phyloP scores from a whole-genome alignment of 2,888 invertebrate species.

The Amiota communis region DNA sequence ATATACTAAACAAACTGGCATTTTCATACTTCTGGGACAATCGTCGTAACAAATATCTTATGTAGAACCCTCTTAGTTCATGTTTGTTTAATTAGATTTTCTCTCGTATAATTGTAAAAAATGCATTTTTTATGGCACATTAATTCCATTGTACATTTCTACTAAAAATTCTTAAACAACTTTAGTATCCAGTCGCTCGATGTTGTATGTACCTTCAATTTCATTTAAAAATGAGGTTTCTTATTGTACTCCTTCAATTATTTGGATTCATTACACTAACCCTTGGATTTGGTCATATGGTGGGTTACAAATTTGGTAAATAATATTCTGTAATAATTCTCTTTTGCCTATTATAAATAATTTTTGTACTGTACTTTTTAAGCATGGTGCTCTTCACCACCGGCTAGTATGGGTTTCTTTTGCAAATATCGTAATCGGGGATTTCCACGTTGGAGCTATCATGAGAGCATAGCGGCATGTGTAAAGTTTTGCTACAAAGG shows the following conservation, averaged over 20 bases:
- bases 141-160: too few relatives aligned
- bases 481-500: conserved; percentile 2
- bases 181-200: too few relatives aligned
- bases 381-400: not conserved
- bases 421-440: not conserved
- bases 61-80: too few relatives aligned
- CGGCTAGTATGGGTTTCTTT: not conserved
- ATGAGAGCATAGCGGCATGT: not conserved
- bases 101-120: too few relatives aligned
- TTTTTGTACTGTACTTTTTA: not conserved
- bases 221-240: not conserved
- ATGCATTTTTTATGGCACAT: too few relatives aligned
- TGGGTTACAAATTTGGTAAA: not conserved
- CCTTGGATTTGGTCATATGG: not conserved
- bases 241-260: not conserved
- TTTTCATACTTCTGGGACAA: too few relatives aligned
- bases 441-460: not conserved
- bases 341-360: not conserved
- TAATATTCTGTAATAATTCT: not conserved
- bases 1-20: too few relatives aligned
- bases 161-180: too few relatives aligned
- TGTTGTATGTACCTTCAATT: too few relatives aligned
- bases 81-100: too few relatives aligned
- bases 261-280: not conserved
- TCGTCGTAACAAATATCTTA: too few relatives aligned